A percentile compares a stretch with the other conserved stretches of the same genome.
Conservation (phyloP, 2,797 vertebrate genomes). For the Luscinia megarhynchos region DNA sequence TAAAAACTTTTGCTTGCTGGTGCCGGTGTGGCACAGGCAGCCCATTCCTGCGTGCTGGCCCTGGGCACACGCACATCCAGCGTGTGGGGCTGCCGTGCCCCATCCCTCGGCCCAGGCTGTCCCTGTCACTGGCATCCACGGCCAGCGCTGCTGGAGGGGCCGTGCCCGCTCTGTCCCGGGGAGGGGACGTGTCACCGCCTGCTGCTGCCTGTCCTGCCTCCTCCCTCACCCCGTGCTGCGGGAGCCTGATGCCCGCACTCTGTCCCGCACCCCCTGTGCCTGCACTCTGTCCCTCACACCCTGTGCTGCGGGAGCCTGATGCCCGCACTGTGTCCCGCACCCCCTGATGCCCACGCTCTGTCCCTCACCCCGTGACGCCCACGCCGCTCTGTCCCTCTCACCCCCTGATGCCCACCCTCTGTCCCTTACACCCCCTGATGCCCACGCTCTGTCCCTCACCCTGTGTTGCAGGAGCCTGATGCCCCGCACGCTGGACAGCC, state of each 20-base stretch:
- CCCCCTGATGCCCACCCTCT: no score
- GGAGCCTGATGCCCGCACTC: no score
- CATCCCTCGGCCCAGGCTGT: rapidly evolving
- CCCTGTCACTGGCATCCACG: background rate
- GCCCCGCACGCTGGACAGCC: constrained; percentile 91
- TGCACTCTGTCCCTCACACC: no score
- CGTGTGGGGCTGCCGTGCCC: rapidly evolving
- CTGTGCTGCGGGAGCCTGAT: constrained; percentile 86
- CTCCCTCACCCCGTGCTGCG: background rate
- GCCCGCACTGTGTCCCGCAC: constrained; percentile 69
- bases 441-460: background rate
- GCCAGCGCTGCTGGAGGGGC: background rate
- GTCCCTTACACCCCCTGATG: no score
- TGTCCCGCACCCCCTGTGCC: no score
- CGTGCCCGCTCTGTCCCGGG: background rate
- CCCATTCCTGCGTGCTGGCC: background rate
- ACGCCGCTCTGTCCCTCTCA: no score
- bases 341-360: no score
- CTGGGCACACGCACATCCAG: background rate
- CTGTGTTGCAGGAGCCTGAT: constrained; percentile 86
- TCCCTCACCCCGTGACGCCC: no score
- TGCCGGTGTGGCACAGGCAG: background rate
- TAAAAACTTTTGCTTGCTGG: background rate
- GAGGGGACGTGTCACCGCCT: background rate
- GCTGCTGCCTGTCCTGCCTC: rapidly evolving